Conservation (phyloP, 2,888 invertebrate species). For the Hyposoter didymator region DNA sequence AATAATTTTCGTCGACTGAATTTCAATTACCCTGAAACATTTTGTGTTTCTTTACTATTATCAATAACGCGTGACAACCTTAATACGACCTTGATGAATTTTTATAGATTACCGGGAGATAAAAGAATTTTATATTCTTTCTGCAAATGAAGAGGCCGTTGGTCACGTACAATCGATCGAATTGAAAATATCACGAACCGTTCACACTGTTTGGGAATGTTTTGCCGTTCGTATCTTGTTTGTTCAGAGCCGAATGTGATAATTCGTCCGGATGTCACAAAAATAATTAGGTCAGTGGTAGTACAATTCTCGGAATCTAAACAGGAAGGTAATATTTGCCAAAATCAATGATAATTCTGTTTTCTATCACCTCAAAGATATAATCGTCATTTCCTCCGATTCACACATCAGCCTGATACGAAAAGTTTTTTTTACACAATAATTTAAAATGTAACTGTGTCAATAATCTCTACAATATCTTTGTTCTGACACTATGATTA, state of each 20-base stretch:
- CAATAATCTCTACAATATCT: no score
- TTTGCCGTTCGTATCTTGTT: background rate
- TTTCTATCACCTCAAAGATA: background rate
- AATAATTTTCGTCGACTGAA: background rate
- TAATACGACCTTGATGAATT: background rate
- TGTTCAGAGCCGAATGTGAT: slow-evolving; percentile 7
- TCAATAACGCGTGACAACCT: background rate
- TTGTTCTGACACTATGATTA: background rate
- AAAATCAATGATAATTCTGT: slow-evolving; percentile 7
- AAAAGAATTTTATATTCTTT: background rate
- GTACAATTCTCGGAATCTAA: background rate
- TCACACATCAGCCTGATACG: background rate
- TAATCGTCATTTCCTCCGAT: background rate
- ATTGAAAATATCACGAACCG: background rate
- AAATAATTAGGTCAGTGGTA: background rate
- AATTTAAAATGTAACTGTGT: background rate
- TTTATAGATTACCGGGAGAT: background rate
- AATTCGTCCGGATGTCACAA: background rate
- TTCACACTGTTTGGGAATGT: background rate
- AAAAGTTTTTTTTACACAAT: background rate
- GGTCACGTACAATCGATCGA: background rate
- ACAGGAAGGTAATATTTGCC: background rate
- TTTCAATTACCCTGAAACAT: background rate
- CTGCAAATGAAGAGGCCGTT: background rate
- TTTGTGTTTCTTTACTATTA: background rate